Evolutionary conservation across 1,140 invertebrate species (phyloP).

Genomic region (Homalodisca vitripennis): DNA sequence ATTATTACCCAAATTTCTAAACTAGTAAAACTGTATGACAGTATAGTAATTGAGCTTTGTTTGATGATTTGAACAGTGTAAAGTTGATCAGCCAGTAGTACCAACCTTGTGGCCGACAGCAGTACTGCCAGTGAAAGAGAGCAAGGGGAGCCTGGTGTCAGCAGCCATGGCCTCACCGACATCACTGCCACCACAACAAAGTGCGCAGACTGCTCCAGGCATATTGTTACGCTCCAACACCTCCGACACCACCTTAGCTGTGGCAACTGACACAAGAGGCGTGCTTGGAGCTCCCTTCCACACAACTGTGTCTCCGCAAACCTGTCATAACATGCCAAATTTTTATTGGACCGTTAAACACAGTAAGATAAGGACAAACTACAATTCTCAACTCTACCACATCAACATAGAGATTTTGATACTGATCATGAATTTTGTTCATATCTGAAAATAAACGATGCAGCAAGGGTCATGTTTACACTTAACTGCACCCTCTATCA

Average conservation of each 20-base stretch:
- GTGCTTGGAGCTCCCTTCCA: slow-evolving; percentile 98
- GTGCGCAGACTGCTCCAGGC: slow-evolving; percentile 80
- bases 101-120: slow-evolving; percentile 74
- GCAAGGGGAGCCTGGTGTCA: slow-evolving; percentile 71
- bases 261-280: slow-evolving; percentile 86
- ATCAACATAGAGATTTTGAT: too few relatives aligned
- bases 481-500: too few relatives aligned
- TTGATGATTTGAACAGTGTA: not conserved
- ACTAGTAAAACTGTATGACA: not conserved
- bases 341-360: slow-evolving; percentile 25
- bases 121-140: slow-evolving; percentile 97
- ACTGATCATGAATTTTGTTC: not conserved
- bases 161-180: slow-evolving; percentile 82
- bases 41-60: not conserved
- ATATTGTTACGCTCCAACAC: slow-evolving; percentile 83
- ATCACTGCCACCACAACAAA: slow-evolving; percentile 86
- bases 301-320: slow-evolving; percentile 86
- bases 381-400: too few relatives aligned
- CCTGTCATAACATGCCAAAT: slow-evolving; percentile 51
- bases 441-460: too few relatives aligned
- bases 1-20: not conserved
- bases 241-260: slow-evolving; percentile 81
- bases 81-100: not conserved
- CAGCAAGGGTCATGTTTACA: too few relatives aligned
- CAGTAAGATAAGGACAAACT: too few relatives aligned